phyloP scores from a whole-genome alignment of 2,113 vertebrate genomes.

The Phoenicopterus ruber region DNA sequence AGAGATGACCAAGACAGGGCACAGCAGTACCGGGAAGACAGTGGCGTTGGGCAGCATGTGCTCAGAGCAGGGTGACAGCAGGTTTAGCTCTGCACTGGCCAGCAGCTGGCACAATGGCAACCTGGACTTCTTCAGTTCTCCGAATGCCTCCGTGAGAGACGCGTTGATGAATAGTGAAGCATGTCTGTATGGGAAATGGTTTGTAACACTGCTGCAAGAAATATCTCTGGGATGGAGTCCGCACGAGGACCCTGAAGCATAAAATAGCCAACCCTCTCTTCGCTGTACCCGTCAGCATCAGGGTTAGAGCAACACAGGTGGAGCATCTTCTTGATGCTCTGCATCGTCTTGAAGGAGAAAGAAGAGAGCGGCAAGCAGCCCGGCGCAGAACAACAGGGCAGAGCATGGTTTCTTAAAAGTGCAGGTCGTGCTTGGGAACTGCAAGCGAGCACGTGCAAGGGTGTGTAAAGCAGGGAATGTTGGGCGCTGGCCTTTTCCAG shows the following conservation, averaged over 20 bases:
- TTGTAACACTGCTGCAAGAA: neutral
- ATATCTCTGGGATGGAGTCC: neutral
- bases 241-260: rapidly evolving
- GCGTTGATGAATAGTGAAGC: neutral
- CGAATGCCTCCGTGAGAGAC: rapidly evolving
- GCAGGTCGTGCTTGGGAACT: rapidly evolving
- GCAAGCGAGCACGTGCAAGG: neutral
- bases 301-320: neutral
- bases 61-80: neutral
- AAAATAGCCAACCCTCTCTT: neutral
- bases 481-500: rapidly evolving
- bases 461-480: rapidly evolving
- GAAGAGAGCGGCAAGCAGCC: neutral
- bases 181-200: neutral
- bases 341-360: neutral
- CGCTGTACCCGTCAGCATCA: neutral
- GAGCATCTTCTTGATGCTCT: neutral
- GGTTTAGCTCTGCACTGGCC: neutral
- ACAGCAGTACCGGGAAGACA: neutral
- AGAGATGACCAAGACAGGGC: neutral
- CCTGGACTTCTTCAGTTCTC: neutral
- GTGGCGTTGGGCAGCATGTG: neutral
- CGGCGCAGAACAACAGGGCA: neutral
- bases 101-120: neutral
- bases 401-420: neutral